phyloP scores from a whole-genome alignment of 2,888 invertebrate species.

The Drosophila lacicola region DNA sequence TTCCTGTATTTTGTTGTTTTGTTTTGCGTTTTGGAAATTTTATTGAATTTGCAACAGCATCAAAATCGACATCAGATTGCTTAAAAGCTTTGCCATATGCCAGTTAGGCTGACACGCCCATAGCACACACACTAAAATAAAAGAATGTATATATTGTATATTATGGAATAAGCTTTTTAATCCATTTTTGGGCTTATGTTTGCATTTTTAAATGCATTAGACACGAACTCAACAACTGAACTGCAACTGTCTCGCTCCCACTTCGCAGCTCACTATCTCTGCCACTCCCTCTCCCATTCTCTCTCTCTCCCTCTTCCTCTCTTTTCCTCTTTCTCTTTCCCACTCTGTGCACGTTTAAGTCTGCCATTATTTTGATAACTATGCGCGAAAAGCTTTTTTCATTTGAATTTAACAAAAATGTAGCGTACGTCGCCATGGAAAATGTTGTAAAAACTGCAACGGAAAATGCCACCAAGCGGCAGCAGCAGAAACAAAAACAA shows the following conservation, averaged over 20 bases:
- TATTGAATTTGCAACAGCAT: conserved; percentile 66
- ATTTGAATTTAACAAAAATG: conserved; percentile 72
- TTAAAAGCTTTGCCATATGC: conserved; percentile 51
- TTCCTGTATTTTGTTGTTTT: conserved; percentile 6
- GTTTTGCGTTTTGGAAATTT: conserved; percentile 38
- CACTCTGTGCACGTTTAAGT: conserved; percentile 36
- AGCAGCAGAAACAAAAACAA: conserved; percentile 28
- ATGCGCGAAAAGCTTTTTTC: conserved; percentile 77
- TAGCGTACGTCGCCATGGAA: conserved; percentile 46
- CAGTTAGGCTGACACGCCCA: conserved; percentile 52
- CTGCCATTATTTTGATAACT: conserved; percentile 76
- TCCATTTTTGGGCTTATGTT: conserved; percentile 61
- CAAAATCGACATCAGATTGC: conserved; percentile 34
- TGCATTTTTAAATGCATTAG: conserved; percentile 55
- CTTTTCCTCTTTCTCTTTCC: background rate
- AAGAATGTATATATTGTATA: background rate
- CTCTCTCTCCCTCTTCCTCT: background rate
- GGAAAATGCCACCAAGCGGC: conserved; percentile 62
- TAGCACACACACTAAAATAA: background rate
- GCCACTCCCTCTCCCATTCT: background rate
- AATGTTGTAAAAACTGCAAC: conserved; percentile 68
- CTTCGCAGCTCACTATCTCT: background rate
- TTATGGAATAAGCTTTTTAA: conserved; percentile 50
- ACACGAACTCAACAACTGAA: conserved; percentile 15
- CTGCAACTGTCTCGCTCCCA: conserved; percentile 5